These are phyloP conservation scores for Recurvirostra avosetta DNA, from an alignment of 2,113 vertebrate genomes.

Conservation along the genomic window DNA sequence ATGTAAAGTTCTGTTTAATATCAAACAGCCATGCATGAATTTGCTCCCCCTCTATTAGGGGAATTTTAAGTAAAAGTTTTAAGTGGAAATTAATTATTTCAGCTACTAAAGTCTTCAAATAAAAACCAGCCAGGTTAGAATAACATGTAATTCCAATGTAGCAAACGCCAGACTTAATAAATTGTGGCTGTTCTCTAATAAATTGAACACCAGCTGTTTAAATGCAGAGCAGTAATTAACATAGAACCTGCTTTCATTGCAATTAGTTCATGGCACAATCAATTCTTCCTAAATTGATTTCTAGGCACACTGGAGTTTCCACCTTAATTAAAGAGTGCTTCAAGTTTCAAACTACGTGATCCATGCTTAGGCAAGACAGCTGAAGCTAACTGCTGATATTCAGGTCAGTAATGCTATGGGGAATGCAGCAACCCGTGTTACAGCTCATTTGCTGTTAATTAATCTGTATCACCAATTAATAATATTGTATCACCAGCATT, in stretches of 20 bases:
- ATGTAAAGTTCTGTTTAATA: background rate
- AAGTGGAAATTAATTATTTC: background rate
- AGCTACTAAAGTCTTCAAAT: background rate
- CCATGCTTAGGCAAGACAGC: background rate
- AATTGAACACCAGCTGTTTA: background rate
- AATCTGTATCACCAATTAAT: background rate
- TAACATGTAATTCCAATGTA: background rate
- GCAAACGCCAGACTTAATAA: background rate
- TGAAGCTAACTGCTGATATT: background rate
- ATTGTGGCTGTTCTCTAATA: background rate
- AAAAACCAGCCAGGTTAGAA: background rate
- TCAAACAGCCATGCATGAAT: background rate
- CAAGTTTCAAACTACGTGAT: background rate
- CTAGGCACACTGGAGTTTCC: background rate
- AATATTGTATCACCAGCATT: background rate
- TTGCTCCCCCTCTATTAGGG: background rate
- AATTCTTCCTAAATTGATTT: background rate
- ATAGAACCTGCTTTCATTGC: background rate
- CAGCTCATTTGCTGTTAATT: background rate
- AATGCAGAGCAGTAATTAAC: conserved; percentile 2
- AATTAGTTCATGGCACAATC: background rate
- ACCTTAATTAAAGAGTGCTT: background rate
- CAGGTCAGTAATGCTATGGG: background rate
- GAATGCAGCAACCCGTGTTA: background rate
- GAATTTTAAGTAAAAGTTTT: background rate